Percentiles rank a stretch among this genome's conserved stretches.
Conservation (phyloP, 2,888 invertebrate genomes). For the Melikaiella ostensackeni region DNA sequence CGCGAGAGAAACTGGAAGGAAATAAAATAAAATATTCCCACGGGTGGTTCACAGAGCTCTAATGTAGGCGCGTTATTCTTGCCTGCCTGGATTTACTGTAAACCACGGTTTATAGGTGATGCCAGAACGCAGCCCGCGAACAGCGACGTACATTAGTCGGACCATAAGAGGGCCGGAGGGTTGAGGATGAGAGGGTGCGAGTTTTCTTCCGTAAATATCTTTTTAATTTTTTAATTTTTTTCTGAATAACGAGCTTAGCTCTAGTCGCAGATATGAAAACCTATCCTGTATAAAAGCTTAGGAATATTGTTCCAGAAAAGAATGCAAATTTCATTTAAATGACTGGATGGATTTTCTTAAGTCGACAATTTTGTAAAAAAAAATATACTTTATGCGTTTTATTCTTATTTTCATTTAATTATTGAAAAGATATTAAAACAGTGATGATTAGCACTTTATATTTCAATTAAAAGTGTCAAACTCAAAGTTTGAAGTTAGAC, state of each 20-base stretch:
- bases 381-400: no score
- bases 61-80: constrained; percentile 47
- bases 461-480: no score
- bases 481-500: no score
- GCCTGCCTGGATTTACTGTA: constrained; percentile 55
- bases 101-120: constrained; percentile 59
- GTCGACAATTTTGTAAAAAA: not conserved
- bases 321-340: constrained; percentile 4
- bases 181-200: constrained; percentile 39
- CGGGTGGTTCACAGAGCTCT: constrained; percentile 49
- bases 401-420: no score
- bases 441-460: no score
- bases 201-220: constrained; percentile 52
- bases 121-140: constrained; percentile 56
- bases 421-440: no score
- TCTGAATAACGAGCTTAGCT: constrained; percentile 45
- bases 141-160: constrained; percentile 54
- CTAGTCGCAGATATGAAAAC: not conserved
- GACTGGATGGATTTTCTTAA: not conserved
- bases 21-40: constrained; percentile 52
- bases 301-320: not conserved
- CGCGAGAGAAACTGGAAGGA: not conserved
- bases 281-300: not conserved
- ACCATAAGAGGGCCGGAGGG: constrained; percentile 42
- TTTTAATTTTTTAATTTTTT: constrained; percentile 32